A percentile compares a stretch with the other conserved stretches of the same genome.
Conservation (phyloP, 35 echinoderm and acorn worm genomes). For the Strongylocentrotus purpuratus region DNA sequence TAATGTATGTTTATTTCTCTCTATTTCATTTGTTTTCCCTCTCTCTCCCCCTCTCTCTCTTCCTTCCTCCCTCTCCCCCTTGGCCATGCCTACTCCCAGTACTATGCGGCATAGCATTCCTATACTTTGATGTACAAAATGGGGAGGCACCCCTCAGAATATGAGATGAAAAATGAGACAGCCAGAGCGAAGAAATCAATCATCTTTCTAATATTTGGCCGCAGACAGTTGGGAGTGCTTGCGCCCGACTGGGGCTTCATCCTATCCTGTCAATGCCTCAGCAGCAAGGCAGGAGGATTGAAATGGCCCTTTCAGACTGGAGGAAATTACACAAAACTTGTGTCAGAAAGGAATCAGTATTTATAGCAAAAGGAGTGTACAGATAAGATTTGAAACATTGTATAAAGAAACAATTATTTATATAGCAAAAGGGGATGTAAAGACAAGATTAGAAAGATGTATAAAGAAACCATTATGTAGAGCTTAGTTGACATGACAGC, state of each 20-base stretch:
- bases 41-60: not conserved
- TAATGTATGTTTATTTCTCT: not conserved
- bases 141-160: slow-evolving; percentile 26
- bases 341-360: too few relatives aligned
- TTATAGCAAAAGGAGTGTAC: too few relatives aligned
- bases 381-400: too few relatives aligned
- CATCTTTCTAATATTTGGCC: slow-evolving; percentile 36
- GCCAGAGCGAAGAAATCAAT: slow-evolving; percentile 30
- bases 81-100: not conserved
- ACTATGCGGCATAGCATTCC: slow-evolving; percentile 29
- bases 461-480: too few relatives aligned
- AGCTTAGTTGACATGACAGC: too few relatives aligned
- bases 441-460: too few relatives aligned
- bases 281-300: not conserved
- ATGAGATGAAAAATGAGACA: slow-evolving; percentile 41
- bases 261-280: not conserved
- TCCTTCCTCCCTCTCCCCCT: not conserved
- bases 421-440: too few relatives aligned
- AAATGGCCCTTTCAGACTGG: not conserved
- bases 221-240: slow-evolving; percentile 12
- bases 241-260: not conserved
- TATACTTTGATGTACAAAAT: slow-evolving; percentile 30
- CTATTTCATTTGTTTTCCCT: not conserved
- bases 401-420: too few relatives aligned
- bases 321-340: too few relatives aligned